Percentiles rank a stretch among this genome's conserved stretches.
Evolutionary conservation across 1,140 invertebrate species (phyloP).

Genomic region (Dufourea novaeangliae): DNA sequence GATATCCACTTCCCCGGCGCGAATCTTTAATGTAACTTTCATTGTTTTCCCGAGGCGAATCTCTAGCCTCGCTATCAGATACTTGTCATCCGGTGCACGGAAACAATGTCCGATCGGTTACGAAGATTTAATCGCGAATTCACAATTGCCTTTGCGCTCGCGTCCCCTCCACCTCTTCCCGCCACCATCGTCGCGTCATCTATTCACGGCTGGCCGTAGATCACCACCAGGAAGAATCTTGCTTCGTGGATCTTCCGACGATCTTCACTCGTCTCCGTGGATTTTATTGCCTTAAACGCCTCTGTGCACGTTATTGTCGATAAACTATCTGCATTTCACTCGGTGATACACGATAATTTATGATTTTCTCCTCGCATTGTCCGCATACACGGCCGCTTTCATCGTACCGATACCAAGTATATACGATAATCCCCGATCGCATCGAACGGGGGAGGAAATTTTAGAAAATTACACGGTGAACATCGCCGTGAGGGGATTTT

Average conservation of each 20-base stretch:
- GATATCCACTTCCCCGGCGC: no score
- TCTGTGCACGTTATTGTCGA: conserved; percentile 44
- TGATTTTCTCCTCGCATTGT: conserved; percentile 37
- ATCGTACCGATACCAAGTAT: not conserved
- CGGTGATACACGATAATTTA: conserved; percentile 10
- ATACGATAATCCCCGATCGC: not conserved
- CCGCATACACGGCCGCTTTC: conserved; percentile 11
- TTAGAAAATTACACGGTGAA: not conserved
- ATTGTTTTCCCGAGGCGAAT: conserved; percentile 19
- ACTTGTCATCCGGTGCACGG: conserved; percentile 17
- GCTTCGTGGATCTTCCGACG: conserved; percentile 72
- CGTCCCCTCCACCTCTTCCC: no score
- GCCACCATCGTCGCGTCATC: no score
- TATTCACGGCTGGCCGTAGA: conserved; percentile 64
- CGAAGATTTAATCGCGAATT: conserved; percentile 38
- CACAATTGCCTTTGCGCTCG: conserved; percentile 40
- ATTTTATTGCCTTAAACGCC: conserved; percentile 65
- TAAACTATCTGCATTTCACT: conserved; percentile 44
- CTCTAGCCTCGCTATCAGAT: not conserved
- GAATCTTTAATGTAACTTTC: conserved; percentile 13
- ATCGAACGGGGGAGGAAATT: no score
- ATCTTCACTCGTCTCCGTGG: conserved; percentile 67
- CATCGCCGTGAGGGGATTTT: not conserved
- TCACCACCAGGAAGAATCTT: conserved; percentile 69
- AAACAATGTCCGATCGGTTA: conserved; percentile 43